Conservation (phyloP, 2,888 invertebrate species). For the Drosophila imparisetae region DNA sequence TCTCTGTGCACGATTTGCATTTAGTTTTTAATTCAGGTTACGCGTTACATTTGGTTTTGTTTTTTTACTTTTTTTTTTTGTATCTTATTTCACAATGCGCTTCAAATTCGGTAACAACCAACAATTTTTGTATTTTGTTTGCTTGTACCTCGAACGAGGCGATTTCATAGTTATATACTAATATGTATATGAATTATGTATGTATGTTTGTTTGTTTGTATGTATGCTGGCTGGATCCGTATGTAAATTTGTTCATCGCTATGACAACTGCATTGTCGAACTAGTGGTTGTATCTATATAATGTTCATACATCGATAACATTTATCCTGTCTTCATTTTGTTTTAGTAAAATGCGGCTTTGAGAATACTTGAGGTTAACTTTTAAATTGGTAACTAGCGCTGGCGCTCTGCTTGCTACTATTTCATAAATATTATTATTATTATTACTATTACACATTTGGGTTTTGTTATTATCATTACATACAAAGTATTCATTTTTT, state of each 20-base stretch:
- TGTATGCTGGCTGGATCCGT: constrained; percentile 60
- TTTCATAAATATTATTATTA: constrained; percentile 61
- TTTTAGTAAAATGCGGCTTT: constrained; percentile 73
- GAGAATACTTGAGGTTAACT: constrained; percentile 78
- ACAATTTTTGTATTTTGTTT: constrained; percentile 56
- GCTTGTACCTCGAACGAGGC: constrained; percentile 49
- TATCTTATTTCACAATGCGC: constrained; percentile 53
- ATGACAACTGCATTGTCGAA: constrained; percentile 33
- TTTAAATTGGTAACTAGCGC: constrained; percentile 67
- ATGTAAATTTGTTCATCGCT: constrained; percentile 41
- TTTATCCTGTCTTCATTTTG: constrained; percentile 50
- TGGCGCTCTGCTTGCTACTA: constrained; percentile 61
- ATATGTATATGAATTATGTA: constrained; percentile 29
- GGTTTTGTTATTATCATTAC: constrained; percentile 62
- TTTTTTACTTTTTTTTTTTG: constrained; percentile 11
- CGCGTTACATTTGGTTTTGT: constrained; percentile 63
- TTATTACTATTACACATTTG: constrained; percentile 49
- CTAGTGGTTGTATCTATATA: constrained; percentile 29
- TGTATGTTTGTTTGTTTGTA: constrained; percentile 29
- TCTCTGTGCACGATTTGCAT: constrained; percentile 43
- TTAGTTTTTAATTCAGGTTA: constrained; percentile 65
- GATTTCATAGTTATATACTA: constrained; percentile 42
- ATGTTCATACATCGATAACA: constrained; percentile 26
- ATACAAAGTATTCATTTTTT: constrained; percentile 52
- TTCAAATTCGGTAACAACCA: constrained; percentile 58